These are phyloP conservation scores for Calyptomena viridis DNA, from an alignment of 2,113 vertebrate species.

Conservation along the genomic window DNA sequence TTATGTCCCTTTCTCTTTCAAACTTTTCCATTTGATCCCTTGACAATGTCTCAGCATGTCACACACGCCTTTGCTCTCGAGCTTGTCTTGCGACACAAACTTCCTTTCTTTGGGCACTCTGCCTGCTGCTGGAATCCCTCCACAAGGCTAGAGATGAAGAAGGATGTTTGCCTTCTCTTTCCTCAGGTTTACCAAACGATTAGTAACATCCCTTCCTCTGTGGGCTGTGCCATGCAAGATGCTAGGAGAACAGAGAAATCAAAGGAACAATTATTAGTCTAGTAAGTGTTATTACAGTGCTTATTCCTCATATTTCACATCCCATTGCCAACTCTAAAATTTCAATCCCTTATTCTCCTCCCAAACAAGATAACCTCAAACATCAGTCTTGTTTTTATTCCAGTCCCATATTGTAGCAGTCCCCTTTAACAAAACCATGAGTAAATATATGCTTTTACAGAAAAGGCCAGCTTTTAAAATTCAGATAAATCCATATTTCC, in stretches of 20 bases:
- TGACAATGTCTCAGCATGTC: background rate
- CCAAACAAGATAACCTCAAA: background rate
- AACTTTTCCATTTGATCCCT: background rate
- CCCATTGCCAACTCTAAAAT: background rate
- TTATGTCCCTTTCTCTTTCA: background rate
- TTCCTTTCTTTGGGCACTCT: background rate
- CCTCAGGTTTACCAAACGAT: background rate
- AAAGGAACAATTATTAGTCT: slow-evolving; percentile 12
- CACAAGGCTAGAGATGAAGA: background rate
- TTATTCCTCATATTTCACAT: background rate
- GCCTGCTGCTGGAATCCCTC: background rate
- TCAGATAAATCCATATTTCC: background rate
- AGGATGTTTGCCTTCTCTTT: background rate
- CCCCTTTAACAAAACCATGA: background rate
- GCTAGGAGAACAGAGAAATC: slow-evolving; percentile 50
- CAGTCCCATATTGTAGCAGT: background rate
- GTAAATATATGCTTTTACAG: background rate
- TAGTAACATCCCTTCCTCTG: background rate
- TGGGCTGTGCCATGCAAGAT: background rate
- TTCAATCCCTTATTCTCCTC: background rate
- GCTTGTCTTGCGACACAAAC: background rate
- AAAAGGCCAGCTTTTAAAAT: background rate
- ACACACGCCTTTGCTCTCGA: background rate
- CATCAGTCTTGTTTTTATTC: background rate
- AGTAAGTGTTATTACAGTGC: fast-evolving